Evolutionary conservation across 1,140 invertebrate species (phyloP).

Genomic region (Agrypnia vestita): DNA sequence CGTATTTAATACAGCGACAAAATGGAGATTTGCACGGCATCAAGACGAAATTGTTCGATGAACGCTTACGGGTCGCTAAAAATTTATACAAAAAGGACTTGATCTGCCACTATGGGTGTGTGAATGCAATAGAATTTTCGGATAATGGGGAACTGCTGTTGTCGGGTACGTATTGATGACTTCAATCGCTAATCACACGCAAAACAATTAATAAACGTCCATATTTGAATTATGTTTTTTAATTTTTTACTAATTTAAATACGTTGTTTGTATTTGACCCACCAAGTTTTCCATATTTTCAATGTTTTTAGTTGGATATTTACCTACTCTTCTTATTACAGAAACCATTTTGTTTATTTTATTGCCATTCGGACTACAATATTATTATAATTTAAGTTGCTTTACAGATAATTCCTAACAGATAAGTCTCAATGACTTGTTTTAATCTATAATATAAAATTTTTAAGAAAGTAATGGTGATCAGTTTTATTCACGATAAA

Average conservation of each 20-base stretch:
- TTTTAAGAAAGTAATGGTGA: too few relatives aligned
- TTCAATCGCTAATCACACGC: neutral
- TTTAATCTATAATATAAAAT: too few relatives aligned
- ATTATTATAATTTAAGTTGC: too few relatives aligned
- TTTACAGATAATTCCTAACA: too few relatives aligned
- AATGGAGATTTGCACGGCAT: slow-evolving; percentile 32
- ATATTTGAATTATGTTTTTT: too few relatives aligned
- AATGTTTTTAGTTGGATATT: slow-evolving; percentile 25
- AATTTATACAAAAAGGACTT: slow-evolving; percentile 90
- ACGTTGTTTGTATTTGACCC: too few relatives aligned
- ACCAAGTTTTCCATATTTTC: slow-evolving; percentile 4
- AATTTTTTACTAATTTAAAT: too few relatives aligned
- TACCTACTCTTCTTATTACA: neutral
- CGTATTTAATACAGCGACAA: slow-evolving; percentile 71
- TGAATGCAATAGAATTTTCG: slow-evolving; percentile 97
- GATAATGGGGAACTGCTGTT: slow-evolving; percentile 87
- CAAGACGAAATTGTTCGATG: slow-evolving; percentile 72
- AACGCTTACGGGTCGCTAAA: slow-evolving; percentile 77
- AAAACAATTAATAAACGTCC: neutral
- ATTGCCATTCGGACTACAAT: slow-evolving; percentile 15
- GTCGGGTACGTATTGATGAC: slow-evolving; percentile 80
- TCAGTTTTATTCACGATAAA: too few relatives aligned
- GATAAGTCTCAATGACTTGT: too few relatives aligned
- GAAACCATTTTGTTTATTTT: slow-evolving; percentile 36
- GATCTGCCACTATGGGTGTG: slow-evolving; percentile 93